Base-by-base conservation (phyloP, 2,888 invertebrate genomes). In the Electrophaes corylata region DNA sequence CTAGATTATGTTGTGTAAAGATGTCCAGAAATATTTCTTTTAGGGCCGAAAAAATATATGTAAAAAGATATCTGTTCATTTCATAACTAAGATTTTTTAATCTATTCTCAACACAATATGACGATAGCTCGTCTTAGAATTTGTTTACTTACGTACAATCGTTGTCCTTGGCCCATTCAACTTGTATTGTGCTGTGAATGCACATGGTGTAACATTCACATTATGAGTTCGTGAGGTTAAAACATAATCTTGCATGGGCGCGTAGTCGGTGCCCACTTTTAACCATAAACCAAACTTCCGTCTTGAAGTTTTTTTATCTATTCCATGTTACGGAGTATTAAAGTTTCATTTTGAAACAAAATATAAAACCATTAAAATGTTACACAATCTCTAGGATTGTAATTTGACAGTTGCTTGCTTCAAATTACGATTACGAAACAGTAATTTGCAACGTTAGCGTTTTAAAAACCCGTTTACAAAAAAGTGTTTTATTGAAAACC, bases 371-470 rank as follows among this genome's bases (percentile, higher is more conserved):
- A 48, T 56, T 57, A n/a, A 41, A 47, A 49, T 14, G 45, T 65
- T 60, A 51, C 65, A 48, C 57, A 62, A 65, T 49, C 54, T 48
- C 49, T 62, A 60, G 56, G 57, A 56, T 47, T 60, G 62, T 58
- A 61, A 61, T 61, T 63, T 57, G 63, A 55, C 61, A 65, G 63
- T 62, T 58, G 46, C 60, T 65, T 58, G 63, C 59, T 61, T 63
- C 57, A 59, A 62, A 63, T 65, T 59, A 60, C 55, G 41, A 57
- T 63, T 63, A 59, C 57, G 57, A 57, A 63, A 61, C 57, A 29
- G 46, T 49, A 16, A 26, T 65, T 55, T 50, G 55, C 56, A 61
- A 59, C 39, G 46, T 26, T 33, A 49, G 35, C 37, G 44, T 31
- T 55, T 45, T 19, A 16, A 14, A 26, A 16, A 41, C 31, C 20